A percentile compares a stretch with the other conserved stretches of the same genome.
phyloP scores from a whole-genome alignment of 1,140 invertebrate species.

The Mamestra configurata region DNA sequence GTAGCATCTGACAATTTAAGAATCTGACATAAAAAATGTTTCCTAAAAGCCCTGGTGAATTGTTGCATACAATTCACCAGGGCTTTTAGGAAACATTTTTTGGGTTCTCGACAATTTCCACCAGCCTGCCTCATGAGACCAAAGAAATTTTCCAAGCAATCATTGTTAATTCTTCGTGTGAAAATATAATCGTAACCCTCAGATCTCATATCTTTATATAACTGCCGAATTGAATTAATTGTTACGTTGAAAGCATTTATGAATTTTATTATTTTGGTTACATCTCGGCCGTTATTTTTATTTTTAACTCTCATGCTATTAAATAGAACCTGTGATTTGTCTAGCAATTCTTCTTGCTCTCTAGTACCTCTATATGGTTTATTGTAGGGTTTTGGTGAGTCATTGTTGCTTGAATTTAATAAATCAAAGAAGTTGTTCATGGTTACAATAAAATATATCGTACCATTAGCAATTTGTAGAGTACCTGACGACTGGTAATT shows the following conservation, averaged over 20 bases:
- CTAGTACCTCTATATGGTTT: constrained; percentile 38
- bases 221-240: constrained; percentile 38
- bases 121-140: constrained; percentile 36
- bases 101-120: constrained; percentile 41
- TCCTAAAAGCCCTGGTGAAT: background rate
- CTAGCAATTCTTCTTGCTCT: background rate
- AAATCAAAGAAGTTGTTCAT: constrained; percentile 26
- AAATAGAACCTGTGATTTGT: constrained; percentile 16
- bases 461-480: too few species aligned
- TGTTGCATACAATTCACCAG: constrained; percentile 32
- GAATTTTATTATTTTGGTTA: constrained; percentile 46
- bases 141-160: constrained; percentile 36
- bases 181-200: constrained; percentile 43
- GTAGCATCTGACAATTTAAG: too few species aligned
- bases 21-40: too few species aligned
- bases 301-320: constrained; percentile 30
- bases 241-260: constrained; percentile 49
- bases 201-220: constrained; percentile 41
- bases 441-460: too few species aligned
- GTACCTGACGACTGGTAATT: too few species aligned
- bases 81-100: too few species aligned
- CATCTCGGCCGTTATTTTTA: constrained; percentile 34
- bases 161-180: constrained; percentile 21
- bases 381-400: background rate
- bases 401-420: constrained; percentile 5